Conservation (phyloP, 2,113 vertebrate genomes). For the Ailurus styani region DNA sequence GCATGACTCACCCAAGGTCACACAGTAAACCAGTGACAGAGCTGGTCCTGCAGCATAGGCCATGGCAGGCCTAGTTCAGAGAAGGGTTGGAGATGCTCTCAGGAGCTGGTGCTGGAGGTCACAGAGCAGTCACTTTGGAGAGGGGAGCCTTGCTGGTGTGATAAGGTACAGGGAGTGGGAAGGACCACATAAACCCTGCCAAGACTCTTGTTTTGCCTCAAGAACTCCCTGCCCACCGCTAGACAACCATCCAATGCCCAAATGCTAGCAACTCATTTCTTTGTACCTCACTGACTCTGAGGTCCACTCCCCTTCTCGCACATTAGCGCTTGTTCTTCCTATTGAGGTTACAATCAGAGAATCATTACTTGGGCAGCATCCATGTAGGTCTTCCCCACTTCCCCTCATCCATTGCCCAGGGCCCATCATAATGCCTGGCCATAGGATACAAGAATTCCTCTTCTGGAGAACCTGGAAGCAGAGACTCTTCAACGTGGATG, state of each 20-base stretch:
- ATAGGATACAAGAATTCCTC: not conserved
- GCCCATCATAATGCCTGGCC: not conserved
- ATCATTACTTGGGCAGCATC: not conserved
- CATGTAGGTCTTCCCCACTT: not conserved
- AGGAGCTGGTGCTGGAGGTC: not conserved
- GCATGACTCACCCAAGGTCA: not conserved
- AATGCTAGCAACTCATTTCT: not conserved
- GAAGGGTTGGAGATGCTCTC: not conserved
- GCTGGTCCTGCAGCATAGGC: not conserved
- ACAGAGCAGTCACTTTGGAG: not conserved
- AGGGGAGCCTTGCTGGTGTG: not conserved
- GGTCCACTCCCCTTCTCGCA: not conserved
- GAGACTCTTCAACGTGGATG: not conserved
- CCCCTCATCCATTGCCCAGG: not conserved
- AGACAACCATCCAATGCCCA: not conserved
- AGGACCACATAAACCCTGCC: not conserved
- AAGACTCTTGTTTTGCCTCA: not conserved
- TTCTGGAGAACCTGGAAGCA: not conserved
- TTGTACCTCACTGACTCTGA: not conserved
- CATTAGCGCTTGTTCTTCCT: not conserved
- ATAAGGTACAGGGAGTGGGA: not conserved
- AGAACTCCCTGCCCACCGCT: not conserved
- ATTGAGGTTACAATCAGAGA: not conserved
- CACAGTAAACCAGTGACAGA: not conserved
- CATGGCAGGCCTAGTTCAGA: not conserved